Conservation (phyloP, 2,888 invertebrate species). For the Parapristionchus giblindavisi region DNA sequence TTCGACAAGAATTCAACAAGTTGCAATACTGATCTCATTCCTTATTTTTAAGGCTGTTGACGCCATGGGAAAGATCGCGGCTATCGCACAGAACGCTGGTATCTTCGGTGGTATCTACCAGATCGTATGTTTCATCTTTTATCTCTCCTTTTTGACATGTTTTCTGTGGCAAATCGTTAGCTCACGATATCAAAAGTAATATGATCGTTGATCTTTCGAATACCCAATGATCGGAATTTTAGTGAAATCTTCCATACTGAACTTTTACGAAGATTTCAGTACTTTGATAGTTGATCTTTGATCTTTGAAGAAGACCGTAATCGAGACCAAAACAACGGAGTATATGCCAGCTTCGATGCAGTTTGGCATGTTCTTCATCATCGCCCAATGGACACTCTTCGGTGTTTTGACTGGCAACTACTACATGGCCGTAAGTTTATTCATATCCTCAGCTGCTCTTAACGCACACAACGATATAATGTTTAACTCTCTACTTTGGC, state of each 20-base stretch:
- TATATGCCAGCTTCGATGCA: conserved; percentile 66
- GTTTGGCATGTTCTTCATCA: conserved; percentile 61
- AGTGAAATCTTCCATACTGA: neutral
- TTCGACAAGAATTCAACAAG: no score
- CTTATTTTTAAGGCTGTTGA: conserved; percentile 41
- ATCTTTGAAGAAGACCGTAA: conserved; percentile 54
- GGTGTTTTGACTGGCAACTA: conserved; percentile 60
- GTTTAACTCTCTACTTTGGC: no score
- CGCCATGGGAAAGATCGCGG: conserved; percentile 64
- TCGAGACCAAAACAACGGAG: conserved; percentile 62
- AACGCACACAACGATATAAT: no score
- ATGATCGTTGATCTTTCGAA: no score
- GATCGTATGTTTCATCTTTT: conserved; percentile 50
- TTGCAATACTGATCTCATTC: neutral
- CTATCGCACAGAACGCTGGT: conserved; percentile 63
- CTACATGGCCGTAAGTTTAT: conserved; percentile 59
- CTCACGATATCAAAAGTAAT: neutral
- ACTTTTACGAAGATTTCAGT: no score
- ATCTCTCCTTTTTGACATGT: neutral
- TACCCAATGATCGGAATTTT: neutral
- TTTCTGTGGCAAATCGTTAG: neutral
- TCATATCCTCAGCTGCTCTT: no score
- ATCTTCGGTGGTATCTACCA: conserved; percentile 62
- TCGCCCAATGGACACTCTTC: conserved; percentile 64
- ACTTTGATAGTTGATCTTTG: neutral